Conservation (phyloP, 2,888 invertebrate species). For the Apamea anceps region DNA sequence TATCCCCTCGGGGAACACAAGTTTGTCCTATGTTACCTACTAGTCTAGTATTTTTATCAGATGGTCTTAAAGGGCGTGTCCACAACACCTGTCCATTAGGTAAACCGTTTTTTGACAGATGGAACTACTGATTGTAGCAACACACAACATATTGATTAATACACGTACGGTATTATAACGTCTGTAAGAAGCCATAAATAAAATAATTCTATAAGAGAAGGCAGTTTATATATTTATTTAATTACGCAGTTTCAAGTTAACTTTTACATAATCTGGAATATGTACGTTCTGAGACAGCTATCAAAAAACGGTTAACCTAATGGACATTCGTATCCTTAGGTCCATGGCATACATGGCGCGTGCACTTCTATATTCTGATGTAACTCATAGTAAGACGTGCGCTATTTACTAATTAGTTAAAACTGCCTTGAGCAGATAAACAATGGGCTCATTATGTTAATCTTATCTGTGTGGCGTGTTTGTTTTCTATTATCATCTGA, state of each 20-base stretch:
- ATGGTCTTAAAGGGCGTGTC: not conserved
- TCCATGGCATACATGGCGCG: not conserved
- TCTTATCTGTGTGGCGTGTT: conserved; percentile 10
- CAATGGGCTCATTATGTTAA: conserved; percentile 37
- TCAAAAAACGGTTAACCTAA: too few species aligned
- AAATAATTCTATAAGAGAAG: too few species aligned
- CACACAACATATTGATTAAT: too few species aligned
- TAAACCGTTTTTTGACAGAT: too few species aligned
- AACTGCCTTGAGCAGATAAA: not conserved
- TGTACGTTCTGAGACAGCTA: too few species aligned
- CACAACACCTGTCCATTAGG: not conserved
- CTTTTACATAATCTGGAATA: too few species aligned
- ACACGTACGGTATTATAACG: too few species aligned
- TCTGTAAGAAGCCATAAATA: too few species aligned
- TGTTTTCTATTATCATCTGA: conserved; percentile 4
- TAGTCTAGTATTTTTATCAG: not conserved
- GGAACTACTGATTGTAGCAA: too few species aligned
- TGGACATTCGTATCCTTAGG: not conserved
- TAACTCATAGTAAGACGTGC: conserved; percentile 10
- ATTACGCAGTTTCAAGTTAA: too few species aligned
- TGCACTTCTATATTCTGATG: not conserved
- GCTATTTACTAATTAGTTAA: conserved; percentile 23
- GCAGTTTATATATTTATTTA: too few species aligned
- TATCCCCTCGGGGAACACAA: not conserved
- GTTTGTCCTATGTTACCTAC: not conserved